These are phyloP conservation scores for Plutomurus gul DNA, from an alignment of 1,140 invertebrate genomes.

Conservation along the genomic window DNA sequence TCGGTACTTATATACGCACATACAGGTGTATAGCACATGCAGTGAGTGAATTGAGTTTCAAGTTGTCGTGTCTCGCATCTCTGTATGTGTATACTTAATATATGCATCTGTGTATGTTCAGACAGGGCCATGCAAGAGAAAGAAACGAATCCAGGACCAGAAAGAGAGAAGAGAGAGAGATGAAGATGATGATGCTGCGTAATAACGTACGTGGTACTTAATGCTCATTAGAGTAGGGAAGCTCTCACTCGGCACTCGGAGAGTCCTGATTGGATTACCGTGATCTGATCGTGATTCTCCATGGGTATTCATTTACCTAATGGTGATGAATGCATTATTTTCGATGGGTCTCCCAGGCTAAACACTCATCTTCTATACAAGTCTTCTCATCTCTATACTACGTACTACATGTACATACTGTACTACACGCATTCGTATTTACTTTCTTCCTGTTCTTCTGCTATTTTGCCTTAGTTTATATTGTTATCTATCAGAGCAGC, in stretches of 20 bases:
- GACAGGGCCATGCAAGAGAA: too few species aligned
- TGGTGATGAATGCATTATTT: constrained; percentile 39
- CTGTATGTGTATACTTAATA: too few species aligned
- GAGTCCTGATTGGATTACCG: constrained; percentile 47
- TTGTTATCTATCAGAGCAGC: background rate
- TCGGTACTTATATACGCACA: too few species aligned
- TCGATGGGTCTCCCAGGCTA: constrained; percentile 3
- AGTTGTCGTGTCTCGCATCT: too few species aligned
- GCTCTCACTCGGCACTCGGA: constrained; percentile 35
- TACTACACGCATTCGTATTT: too few species aligned
- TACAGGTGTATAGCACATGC: too few species aligned
- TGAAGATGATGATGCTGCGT: constrained; percentile 40
- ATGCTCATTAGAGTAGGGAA: constrained; percentile 45
- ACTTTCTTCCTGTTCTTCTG: background rate
- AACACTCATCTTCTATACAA: too few species aligned
- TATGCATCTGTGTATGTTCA: too few species aligned
- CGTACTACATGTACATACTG: too few species aligned
- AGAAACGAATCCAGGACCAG: too few species aligned
- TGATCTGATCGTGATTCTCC: constrained; percentile 50
- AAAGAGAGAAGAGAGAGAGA: too few species aligned
- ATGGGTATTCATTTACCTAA: constrained; percentile 47
- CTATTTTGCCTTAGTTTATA: background rate
- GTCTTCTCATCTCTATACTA: background rate
- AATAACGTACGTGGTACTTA: constrained; percentile 47
- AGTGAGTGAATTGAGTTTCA: too few species aligned